Evolutionary conservation across 1,140 invertebrate species (phyloP).

Genomic region (Bombus balteatus): DNA sequence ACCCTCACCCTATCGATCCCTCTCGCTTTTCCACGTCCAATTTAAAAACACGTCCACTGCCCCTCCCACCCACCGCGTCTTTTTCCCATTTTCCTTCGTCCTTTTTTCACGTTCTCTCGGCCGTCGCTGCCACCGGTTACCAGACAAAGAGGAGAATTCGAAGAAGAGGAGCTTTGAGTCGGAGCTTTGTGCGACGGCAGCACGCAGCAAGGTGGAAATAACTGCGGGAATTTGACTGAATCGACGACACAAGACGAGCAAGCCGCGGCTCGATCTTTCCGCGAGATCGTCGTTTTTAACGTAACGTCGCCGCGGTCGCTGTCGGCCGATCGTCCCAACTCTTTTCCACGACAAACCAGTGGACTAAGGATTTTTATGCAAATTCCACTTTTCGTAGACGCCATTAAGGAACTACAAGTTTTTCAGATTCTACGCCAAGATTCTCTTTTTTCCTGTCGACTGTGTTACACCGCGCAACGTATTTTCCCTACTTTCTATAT

Average conservation of each 20-base stretch:
- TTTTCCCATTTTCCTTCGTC: not conserved
- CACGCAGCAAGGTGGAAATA: not conserved
- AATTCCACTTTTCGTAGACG: too few relatives aligned
- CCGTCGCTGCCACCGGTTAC: not conserved
- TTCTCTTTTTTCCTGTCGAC: too few relatives aligned
- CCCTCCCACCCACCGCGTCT: not conserved
- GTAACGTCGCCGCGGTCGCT: too few relatives aligned
- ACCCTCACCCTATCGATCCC: slow-evolving; percentile 46
- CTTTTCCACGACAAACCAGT: too few relatives aligned
- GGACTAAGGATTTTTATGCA: too few relatives aligned
- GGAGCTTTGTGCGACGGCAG: not conserved
- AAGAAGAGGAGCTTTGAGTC: not conserved
- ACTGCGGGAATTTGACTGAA: not conserved
- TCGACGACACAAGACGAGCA: not conserved
- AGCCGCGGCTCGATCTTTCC: too few relatives aligned
- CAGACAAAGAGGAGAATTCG: slow-evolving; percentile 7
- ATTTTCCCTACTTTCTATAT: too few relatives aligned
- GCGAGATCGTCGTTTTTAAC: too few relatives aligned
- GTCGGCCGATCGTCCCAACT: too few relatives aligned
- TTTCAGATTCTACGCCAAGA: too few relatives aligned
- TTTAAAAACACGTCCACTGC: slow-evolving; percentile 22
- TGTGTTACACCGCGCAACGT: too few relatives aligned
- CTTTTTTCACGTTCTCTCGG: not conserved
- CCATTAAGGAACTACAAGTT: too few relatives aligned
- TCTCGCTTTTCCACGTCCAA: slow-evolving; percentile 34